A percentile compares a stretch with the other conserved stretches of the same genome.
These are phyloP conservation scores for Cnemophilus loriae DNA, from an alignment of 2,113 vertebrate species.

Conservation along the genomic window DNA sequence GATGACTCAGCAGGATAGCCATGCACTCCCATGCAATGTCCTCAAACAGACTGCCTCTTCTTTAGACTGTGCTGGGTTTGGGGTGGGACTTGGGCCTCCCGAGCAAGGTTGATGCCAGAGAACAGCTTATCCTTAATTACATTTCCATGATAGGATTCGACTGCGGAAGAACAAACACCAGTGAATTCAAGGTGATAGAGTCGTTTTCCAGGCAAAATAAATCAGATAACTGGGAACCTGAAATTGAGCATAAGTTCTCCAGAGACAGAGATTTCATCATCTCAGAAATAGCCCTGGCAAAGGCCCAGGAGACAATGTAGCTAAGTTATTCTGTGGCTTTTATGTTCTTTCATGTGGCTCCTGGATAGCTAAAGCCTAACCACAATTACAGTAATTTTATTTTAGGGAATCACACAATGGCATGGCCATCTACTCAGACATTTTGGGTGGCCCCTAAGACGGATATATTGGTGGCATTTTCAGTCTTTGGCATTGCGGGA, in stretches of 20 bases:
- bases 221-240: neutral
- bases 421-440: constrained; percentile 12
- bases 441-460: constrained; percentile 60
- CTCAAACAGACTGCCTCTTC: constrained; percentile 8
- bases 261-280: constrained; percentile 51
- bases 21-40: neutral
- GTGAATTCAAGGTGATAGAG: constrained; percentile 7
- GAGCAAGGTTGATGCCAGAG: neutral
- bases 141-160: neutral
- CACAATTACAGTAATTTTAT: constrained; percentile 64
- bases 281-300: constrained; percentile 54
- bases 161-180: neutral
- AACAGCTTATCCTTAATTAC: constrained; percentile 41
- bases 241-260: neutral
- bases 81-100: neutral
- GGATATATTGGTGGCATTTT: constrained; percentile 32
- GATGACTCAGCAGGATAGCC: constrained; percentile 13
- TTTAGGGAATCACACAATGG: constrained; percentile 56
- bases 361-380: constrained; percentile 46
- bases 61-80: neutral
- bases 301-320: constrained; percentile 37
- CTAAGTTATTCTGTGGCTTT: constrained; percentile 63
- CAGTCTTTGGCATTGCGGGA: neutral
- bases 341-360: constrained; percentile 53
- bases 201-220: neutral